These are phyloP conservation scores for Hedya salicella DNA, from an alignment of 2,888 invertebrate genomes.

Conservation along the genomic window DNA sequence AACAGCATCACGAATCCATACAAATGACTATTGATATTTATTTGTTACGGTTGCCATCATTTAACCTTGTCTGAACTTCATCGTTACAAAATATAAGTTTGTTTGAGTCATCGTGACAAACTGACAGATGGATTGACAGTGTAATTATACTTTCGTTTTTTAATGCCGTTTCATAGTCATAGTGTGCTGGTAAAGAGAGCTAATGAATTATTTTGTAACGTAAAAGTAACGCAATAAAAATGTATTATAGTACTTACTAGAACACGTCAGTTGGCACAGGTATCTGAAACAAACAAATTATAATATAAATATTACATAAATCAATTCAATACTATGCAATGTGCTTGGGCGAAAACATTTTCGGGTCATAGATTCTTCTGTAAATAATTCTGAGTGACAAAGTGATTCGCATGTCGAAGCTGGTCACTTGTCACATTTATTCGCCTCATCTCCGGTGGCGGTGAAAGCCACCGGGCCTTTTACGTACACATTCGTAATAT, in stretches of 20 bases:
- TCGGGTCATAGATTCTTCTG: neutral
- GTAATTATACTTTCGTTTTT: conserved; percentile 45
- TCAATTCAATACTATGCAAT: no score
- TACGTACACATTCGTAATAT: conserved; percentile 40
- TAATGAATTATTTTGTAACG: conserved; percentile 37
- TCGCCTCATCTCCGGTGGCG: conserved; percentile 43
- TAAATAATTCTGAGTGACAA: neutral
- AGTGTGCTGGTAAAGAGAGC: conserved; percentile 6
- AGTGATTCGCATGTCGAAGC: conserved; percentile 13
- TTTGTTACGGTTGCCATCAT: conserved; percentile 26
- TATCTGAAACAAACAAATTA: conserved; percentile 30
- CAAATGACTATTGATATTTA: conserved; percentile 11
- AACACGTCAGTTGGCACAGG: conserved; percentile 1
- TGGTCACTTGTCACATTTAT: conserved; percentile 34
- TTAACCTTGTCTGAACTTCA: conserved; percentile 29
- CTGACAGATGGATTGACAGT: conserved; percentile 41
- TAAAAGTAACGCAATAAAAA: conserved; percentile 2
- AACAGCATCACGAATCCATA: neutral
- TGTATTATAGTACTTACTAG: conserved; percentile 17
- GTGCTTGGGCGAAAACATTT: no score
- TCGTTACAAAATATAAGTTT: conserved; percentile 34
- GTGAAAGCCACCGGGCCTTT: conserved; percentile 48
- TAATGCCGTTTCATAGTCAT: conserved; percentile 44
- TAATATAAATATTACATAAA: neutral
- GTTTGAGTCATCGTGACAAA: conserved; percentile 44